A percentile compares a stretch with the other conserved stretches of the same genome.
phyloP scores from a whole-genome alignment of 2,797 vertebrate genomes.

The Eleutherodactylus coqui region DNA sequence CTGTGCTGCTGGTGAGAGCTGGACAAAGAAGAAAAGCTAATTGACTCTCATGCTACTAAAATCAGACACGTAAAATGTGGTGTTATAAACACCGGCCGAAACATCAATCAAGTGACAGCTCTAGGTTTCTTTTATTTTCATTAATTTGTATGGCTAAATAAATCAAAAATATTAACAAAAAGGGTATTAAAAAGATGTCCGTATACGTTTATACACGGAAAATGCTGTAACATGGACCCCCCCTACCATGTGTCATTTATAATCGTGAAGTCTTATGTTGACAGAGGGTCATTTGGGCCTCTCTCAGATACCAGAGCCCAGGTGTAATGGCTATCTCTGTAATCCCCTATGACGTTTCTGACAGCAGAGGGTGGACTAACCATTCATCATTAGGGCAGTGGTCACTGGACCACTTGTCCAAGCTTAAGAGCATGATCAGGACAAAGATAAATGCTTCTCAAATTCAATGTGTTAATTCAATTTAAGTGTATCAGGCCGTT shows the following conservation, averaged over 20 bases:
- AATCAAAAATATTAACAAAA: constrained; percentile 4
- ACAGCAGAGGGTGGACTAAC: neutral
- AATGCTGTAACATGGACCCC: neutral
- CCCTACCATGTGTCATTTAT: neutral
- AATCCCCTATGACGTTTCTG: neutral
- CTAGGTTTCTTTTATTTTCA: constrained; percentile 10
- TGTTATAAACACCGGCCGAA: constrained; percentile 17
- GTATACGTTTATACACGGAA: neutral
- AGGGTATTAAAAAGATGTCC: too few species aligned
- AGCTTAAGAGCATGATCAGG: neutral
- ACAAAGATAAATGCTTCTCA: neutral
- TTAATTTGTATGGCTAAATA: neutral
- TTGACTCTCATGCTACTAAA: constrained; percentile 13
- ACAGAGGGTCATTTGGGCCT: neutral
- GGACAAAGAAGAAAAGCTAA: constrained; percentile 24
- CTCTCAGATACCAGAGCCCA: neutral
- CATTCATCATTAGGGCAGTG: neutral
- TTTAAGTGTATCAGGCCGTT: neutral
- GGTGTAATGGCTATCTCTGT: neutral
- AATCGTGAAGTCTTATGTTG: neutral
- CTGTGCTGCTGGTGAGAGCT: constrained; percentile 95
- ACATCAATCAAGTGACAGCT: constrained; percentile 12
- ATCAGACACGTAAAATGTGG: neutral
- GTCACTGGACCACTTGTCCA: neutral
- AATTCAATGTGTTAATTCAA: neutral